Evolutionary conservation across 2,113 vertebrate species (phyloP), one percentile per base, ranked within the genome.

Genomic region (Rhinolophus sinicus): DNA sequence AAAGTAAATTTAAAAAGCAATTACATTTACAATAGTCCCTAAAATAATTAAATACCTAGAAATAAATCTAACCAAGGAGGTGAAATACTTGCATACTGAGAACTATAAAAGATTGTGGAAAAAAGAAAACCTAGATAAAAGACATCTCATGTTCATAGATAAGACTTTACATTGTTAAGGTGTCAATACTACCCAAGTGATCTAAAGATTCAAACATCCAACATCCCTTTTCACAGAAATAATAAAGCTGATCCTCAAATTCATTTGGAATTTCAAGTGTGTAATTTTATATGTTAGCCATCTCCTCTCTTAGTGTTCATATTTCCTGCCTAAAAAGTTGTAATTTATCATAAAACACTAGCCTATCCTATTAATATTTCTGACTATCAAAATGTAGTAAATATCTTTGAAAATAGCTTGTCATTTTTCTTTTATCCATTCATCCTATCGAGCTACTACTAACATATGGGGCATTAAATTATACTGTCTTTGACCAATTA

Each of bases 31-130:
- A 65, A 54, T 54, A 14, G 0, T 8, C 52, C 14, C 54, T 72
- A 62, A 52, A 52, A 62, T 62, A 78, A 58, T 56, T 56, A 70
- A 93, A 70, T 70, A 30, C 40, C 24, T 93, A 35, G 62, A 2
- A 73, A 54, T 52, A 40, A 82, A 60, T 84, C 52, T 69, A 90
- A 38, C n/a, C 35, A 67, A 86, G 4, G 28, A n/a, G 16, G 50
- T 83, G 47, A 94, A 77, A 86, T n/a, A 62, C 38, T 64, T 75
- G 22, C 87, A 16, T 90, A 81, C 15, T 70, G 26, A 52, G 90
- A 95, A 81, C 73, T 81, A 86, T 4, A 95, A 86, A 82, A 50
- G 33, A 88, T 24, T 90, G n/a, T 15, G 76, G 72, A 77, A 92
- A 81, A 69, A 76, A 87, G 28, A 67, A 60, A 19, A 87, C 5